Conservation (phyloP, 2,113 vertebrate genomes). For the Apodemus speciosus region DNA sequence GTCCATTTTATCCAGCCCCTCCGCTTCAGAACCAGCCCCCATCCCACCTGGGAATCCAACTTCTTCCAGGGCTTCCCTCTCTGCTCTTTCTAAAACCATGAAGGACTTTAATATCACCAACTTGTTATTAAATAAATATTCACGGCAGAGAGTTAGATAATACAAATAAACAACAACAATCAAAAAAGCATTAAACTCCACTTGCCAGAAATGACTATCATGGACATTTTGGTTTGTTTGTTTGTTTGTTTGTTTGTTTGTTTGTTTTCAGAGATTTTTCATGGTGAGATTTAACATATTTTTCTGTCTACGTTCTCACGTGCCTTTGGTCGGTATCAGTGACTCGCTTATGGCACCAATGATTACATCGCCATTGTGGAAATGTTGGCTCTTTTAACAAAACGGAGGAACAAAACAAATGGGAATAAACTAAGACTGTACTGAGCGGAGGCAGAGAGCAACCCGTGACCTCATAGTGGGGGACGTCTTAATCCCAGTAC, state of each 20-base stretch:
- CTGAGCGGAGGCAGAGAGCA: not conserved
- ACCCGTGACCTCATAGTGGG: not conserved
- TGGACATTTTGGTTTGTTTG: conserved; percentile 9
- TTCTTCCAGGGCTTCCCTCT: not conserved
- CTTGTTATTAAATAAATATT: conserved; percentile 35
- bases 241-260: not conserved
- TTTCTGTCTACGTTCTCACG: not conserved
- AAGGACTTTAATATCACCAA: conserved; percentile 35
- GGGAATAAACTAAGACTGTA: not conserved
- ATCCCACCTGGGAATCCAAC: conserved; percentile 25
- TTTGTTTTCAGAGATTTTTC: conserved; percentile 25
- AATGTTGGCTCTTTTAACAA: conserved; percentile 35
- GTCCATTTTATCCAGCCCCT: not conserved
- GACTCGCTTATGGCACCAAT: not conserved
- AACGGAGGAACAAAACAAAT: conserved; percentile 42
- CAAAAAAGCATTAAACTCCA: conserved; percentile 27
- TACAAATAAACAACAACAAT: conserved; percentile 15
- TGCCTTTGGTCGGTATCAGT: not conserved
- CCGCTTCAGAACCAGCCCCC: not conserved
- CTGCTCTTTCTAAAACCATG: conserved; percentile 21
- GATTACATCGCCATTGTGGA: not conserved
- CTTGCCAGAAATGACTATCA: not conserved
- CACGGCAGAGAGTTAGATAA: conserved; percentile 39
- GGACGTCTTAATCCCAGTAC: not conserved
- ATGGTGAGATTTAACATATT: not conserved